phyloP scores from a whole-genome alignment of 2,113 vertebrate genomes.

The Sturnus vulgaris region DNA sequence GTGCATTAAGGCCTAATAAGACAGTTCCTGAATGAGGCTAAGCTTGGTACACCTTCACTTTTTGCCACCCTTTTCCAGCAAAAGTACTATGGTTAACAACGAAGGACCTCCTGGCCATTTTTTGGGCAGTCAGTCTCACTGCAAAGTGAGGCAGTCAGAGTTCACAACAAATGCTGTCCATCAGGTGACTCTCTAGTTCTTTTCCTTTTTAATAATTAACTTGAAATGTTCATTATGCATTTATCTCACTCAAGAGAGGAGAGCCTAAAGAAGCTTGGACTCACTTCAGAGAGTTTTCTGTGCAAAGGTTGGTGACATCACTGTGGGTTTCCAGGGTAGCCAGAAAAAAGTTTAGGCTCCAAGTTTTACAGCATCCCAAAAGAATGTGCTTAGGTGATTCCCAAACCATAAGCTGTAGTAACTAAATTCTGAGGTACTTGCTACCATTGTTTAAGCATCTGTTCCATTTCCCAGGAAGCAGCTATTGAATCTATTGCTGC shows the following conservation, averaged over 20 bases:
- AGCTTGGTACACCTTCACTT: not conserved
- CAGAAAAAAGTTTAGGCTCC: not conserved
- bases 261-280: not conserved
- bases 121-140: not conserved
- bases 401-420: not conserved
- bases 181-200: not conserved
- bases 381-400: not conserved
- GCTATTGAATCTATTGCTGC: not conserved
- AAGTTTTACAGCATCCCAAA: not conserved
- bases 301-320: not conserved
- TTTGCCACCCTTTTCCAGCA: not conserved
- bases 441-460: not conserved
- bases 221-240: not conserved
- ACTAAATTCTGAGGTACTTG: not conserved
- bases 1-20: not conserved
- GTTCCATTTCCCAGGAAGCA: not conserved
- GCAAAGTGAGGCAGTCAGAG: not conserved
- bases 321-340: not conserved
- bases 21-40: not conserved
- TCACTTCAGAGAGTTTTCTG: not conserved
- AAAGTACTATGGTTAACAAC: rapidly evolving
- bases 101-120: not conserved
- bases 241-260: not conserved
- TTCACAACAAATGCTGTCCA: not conserved
- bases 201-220: not conserved